Percentiles rank a stretch among this genome's conserved stretches.
Conservation (phyloP, 2,797 vertebrate genomes). For the Lophotriccus pileatus region DNA sequence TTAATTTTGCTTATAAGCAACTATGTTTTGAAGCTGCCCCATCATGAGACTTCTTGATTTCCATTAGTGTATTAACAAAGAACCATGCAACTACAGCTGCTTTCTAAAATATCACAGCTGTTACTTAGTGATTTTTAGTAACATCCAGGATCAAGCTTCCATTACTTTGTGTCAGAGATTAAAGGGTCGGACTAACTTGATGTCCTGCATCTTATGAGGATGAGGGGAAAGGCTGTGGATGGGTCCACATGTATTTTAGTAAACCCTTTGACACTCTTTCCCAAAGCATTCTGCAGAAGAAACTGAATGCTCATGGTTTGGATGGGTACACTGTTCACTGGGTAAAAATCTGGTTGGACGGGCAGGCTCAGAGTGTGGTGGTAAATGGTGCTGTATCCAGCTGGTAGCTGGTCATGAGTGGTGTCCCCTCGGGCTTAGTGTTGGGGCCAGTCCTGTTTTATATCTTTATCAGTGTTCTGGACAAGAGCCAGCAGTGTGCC, state of each 20-base stretch:
- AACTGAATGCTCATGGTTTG: neutral
- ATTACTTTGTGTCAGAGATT: neutral
- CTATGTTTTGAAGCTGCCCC: neutral
- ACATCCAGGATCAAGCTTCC: neutral
- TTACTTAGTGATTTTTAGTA: neutral
- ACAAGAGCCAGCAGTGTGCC: neutral
- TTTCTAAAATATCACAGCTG: neutral
- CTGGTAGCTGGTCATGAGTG: accelerated
- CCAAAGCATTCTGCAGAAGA: neutral
- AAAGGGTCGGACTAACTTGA: neutral
- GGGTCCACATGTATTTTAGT: neutral
- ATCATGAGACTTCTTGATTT: neutral
- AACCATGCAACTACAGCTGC: neutral
- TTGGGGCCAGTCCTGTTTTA: accelerated
- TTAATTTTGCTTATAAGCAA: neutral
- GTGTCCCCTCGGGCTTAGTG: accelerated
- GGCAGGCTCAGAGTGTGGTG: accelerated
- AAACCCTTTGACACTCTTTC: neutral
- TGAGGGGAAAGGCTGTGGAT: neutral
- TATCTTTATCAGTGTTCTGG: neutral
- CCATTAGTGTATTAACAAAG: neutral
- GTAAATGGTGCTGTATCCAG: no score
- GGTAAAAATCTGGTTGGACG: neutral
- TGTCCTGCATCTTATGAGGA: neutral
- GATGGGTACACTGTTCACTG: accelerated